Evolutionary conservation across 2,888 invertebrate species (phyloP).

Genomic region (Apomyelois bistriatella): DNA sequence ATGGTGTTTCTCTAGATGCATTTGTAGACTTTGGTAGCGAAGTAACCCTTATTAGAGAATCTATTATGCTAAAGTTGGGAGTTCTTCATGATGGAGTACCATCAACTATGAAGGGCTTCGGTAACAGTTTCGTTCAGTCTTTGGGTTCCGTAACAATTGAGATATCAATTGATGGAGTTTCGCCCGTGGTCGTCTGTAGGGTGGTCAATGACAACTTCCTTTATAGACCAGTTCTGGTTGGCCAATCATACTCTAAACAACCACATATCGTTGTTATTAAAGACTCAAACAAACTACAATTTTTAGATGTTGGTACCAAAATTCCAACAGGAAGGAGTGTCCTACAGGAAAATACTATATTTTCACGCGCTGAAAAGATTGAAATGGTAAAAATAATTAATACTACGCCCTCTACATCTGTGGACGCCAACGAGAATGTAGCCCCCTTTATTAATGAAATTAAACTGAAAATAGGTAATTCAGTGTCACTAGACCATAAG

Average conservation of each 20-base stretch:
- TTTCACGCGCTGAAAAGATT: slow-evolving; percentile 7
- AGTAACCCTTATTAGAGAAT: neutral
- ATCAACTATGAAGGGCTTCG: neutral
- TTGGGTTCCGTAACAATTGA: neutral
- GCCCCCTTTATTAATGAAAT: neutral
- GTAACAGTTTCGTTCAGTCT: neutral
- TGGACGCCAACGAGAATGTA: neutral
- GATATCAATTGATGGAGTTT: neutral
- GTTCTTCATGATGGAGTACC: neutral
- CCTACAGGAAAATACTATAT: neutral
- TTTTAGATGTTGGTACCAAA: neutral
- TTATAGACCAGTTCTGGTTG: neutral
- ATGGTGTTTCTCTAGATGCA: neutral
- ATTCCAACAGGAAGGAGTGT: too few species aligned
- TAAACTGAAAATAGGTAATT: slow-evolving; percentile 3
- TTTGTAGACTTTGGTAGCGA: slow-evolving; percentile 1
- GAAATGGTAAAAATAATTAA: too few species aligned
- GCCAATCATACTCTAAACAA: neutral
- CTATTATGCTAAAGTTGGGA: neutral
- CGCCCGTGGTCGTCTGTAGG: neutral
- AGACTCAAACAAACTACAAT: neutral
- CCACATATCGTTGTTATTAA: neutral
- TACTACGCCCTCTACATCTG: neutral
- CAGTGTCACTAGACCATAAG: slow-evolving; percentile 5
- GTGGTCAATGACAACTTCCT: neutral